Evolutionary conservation across 2,888 invertebrate genomes (phyloP).

Genomic region (Dusona sp.): DNA sequence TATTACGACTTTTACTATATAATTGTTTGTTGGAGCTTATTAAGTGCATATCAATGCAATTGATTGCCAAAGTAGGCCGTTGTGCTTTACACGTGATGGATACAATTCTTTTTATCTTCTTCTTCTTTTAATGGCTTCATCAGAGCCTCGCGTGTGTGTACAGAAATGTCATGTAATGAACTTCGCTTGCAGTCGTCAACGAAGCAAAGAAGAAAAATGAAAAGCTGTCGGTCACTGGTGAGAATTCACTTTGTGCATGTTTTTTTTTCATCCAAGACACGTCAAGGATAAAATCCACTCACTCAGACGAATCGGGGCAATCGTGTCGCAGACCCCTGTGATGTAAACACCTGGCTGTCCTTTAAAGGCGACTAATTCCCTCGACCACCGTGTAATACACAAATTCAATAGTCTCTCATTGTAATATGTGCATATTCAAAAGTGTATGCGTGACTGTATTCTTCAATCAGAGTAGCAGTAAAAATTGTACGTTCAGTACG

Average conservation of each 20-base stretch:
- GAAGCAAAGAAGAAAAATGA: background rate
- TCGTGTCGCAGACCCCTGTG: conserved; percentile 62
- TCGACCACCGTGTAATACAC: conserved; percentile 14
- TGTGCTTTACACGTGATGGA: background rate
- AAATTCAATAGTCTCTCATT: conserved; percentile 24
- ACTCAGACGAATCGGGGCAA: conserved; percentile 55
- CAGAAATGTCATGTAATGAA: conserved; percentile 2
- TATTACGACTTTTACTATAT: no score
- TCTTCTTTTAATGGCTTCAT: background rate
- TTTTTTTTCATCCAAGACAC: background rate
- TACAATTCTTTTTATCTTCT: background rate
- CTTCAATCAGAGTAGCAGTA: conserved; percentile 17
- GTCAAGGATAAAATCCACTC: conserved; percentile 52
- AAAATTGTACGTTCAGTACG: conserved; percentile 61
- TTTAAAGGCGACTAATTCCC: conserved; percentile 62
- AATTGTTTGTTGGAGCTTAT: background rate
- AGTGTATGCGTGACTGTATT: background rate
- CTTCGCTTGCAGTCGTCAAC: background rate
- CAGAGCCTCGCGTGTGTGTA: background rate
- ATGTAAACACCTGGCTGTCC: conserved; percentile 52
- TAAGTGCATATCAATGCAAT: background rate
- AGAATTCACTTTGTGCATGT: background rate
- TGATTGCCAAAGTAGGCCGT: background rate
- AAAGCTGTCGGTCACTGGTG: conserved; percentile 3
- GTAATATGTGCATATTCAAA: background rate